These are phyloP conservation scores for Kryptopterus vitreolus DNA, from an alignment of 2,797 vertebrate genomes.

Conservation along the genomic window DNA sequence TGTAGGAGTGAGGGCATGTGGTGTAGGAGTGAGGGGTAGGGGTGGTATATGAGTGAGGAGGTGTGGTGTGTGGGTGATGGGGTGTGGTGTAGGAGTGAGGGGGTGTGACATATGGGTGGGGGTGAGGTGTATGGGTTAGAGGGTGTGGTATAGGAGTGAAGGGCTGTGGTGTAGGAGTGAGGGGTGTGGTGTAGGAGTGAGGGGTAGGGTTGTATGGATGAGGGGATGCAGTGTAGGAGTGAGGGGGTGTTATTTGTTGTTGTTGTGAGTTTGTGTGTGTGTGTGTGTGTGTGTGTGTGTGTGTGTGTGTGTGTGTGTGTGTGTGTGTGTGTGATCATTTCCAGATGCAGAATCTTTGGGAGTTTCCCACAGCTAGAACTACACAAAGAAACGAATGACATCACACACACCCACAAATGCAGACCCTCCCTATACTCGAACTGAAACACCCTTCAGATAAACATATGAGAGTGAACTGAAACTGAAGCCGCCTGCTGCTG, in stretches of 20 bases:
- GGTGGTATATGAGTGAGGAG: not conserved
- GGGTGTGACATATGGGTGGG: not conserved
- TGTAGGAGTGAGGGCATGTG: not conserved
- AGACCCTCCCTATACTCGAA: constrained; percentile 1
- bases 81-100: too few species aligned
- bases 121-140: not conserved
- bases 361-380: constrained; percentile 74
- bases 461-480: constrained; percentile 13
- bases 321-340: constrained; percentile 59
- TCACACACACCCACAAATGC: constrained; percentile 38
- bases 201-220: too few species aligned
- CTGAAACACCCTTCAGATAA: constrained; percentile 31
- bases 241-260: not conserved
- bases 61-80: not conserved
- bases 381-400: constrained; percentile 54
- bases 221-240: not conserved
- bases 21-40: not conserved
- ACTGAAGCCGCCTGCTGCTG: constrained; percentile 63
- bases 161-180: not conserved
- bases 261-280: constrained; percentile 27
- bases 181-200: not conserved
- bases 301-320: constrained; percentile 17
- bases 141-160: not conserved
- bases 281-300: constrained; percentile 41
- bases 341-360: constrained; percentile 75